Conservation (phyloP, 2,888 invertebrate species). For the Germaria angustata region DNA sequence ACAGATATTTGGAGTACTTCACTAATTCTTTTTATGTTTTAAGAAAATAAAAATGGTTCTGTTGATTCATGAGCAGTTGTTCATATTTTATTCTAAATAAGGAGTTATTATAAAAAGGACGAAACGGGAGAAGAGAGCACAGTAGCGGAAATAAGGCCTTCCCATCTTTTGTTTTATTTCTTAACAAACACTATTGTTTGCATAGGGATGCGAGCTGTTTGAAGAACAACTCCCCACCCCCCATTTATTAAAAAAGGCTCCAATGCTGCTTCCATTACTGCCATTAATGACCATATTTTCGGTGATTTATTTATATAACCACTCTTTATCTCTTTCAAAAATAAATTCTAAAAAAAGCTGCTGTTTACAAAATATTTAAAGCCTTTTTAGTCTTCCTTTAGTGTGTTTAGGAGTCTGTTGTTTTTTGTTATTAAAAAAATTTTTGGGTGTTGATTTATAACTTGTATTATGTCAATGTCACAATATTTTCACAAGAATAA, state of each 20-base stretch:
- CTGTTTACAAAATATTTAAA: background rate
- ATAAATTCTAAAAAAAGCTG: too few relatives aligned
- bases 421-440: conserved; percentile 27
- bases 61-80: too few relatives aligned
- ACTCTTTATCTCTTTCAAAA: background rate
- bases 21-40: too few relatives aligned
- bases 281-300: conserved; percentile 50
- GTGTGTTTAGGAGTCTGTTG: background rate
- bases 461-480: conserved; percentile 70
- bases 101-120: background rate
- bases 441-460: conserved; percentile 68
- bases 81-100: background rate
- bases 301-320: conserved; percentile 48
- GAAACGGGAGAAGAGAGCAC: too few relatives aligned
- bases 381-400: background rate
- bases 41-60: too few relatives aligned
- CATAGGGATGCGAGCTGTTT: background rate
- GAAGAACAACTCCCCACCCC: background rate
- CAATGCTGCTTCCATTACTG: conserved; percentile 24
- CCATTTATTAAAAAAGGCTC: background rate
- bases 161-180: background rate
- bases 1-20: too few relatives aligned
- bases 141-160: background rate
- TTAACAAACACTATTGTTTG: background rate
- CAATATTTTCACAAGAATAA: conserved; percentile 51